phyloP scores from a whole-genome alignment of 2,113 vertebrate genomes.

The Oncorhynchus kisutch region DNA sequence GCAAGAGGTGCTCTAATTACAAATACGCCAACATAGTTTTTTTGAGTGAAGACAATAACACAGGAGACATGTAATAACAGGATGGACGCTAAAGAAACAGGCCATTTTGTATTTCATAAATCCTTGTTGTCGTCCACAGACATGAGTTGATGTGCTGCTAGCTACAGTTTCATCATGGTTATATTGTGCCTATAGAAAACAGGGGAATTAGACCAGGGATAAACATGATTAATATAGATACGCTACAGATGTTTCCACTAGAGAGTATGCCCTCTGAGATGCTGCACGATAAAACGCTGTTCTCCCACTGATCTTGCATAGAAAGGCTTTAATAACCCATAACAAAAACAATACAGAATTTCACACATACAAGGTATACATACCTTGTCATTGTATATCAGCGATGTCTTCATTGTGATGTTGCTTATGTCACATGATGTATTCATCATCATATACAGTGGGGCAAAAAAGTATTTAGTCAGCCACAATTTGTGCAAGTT shows the following conservation, averaged over 20 bases:
- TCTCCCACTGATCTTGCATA: not conserved
- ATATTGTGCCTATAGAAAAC: not conserved
- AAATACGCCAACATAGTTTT: not conserved
- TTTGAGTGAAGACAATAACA: not conserved
- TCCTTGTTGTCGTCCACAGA: not conserved
- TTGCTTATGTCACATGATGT: too few relatives aligned
- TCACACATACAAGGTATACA: not conserved
- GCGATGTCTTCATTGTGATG: too few relatives aligned
- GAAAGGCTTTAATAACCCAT: not conserved
- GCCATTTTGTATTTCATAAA: not conserved
- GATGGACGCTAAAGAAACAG: not conserved
- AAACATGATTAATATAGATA: slow-evolving; percentile 8
- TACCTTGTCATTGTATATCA: too few relatives aligned
- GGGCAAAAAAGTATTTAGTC: too few relatives aligned
- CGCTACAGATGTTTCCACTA: not conserved
- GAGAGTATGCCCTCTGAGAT: not conserved
- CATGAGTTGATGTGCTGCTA: not conserved
- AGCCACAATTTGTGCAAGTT: too few relatives aligned
- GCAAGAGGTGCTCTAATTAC: slow-evolving; percentile 1
- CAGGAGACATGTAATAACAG: not conserved
- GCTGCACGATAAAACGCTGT: not conserved
- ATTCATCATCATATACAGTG: too few relatives aligned
- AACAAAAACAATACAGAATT: not conserved
- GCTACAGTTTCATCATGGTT: not conserved
- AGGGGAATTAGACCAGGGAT: not conserved